Evolutionary conservation across 2,113 vertebrate genomes (phyloP), one percentile per base, ranked within the genome.

Genomic region (Gopherus flavomarginatus): DNA sequence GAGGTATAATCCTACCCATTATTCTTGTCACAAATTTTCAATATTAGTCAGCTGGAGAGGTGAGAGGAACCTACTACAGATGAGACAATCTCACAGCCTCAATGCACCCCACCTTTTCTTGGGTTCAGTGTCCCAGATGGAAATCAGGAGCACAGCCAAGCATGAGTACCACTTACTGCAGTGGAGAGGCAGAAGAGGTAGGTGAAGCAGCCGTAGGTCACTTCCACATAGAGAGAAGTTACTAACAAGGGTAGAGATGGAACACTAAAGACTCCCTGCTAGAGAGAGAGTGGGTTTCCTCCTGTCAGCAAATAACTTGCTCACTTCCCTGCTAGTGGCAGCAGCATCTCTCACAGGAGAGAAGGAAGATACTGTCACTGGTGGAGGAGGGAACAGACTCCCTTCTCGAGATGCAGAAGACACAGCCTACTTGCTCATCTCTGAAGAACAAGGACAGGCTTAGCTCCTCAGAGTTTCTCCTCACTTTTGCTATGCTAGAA

Each of bases 401-500:
- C 57, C 91, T 50, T 47, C 49, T 59, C 88, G 81, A 50, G 83
- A 4, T 9, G 42, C 22, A 85, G 86, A 81, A 83, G 90, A 85
- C 38, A 75, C 19, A 42, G 38, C 24, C 47, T 92, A 92, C 31
- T 90, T 42, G 31, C 57, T 85, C 79, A 75, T 87, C 85, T 91
- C 78, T 78, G 89, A 80, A 92, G 88, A 42, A 83, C 5, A 0
- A 75, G 2, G 93, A 87, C 50, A 27, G 31, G 47, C 85, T 95
- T 81, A 90, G 85, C 89, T 56, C 72, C 91, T n/a, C 75, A 83
- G 77, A 94, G 62, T 52, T 42, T 88, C 89, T 75, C 94, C 88
- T 88, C 87, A 95, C 88, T 90, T 89, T 72, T 87, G 42, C 85
- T 83, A 88, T 88, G 72, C 93, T 95, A 81, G 82, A 92, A 75